Evolutionary conservation across 2,888 invertebrate genomes (phyloP).

Genomic region (Druceiella hillmani): DNA sequence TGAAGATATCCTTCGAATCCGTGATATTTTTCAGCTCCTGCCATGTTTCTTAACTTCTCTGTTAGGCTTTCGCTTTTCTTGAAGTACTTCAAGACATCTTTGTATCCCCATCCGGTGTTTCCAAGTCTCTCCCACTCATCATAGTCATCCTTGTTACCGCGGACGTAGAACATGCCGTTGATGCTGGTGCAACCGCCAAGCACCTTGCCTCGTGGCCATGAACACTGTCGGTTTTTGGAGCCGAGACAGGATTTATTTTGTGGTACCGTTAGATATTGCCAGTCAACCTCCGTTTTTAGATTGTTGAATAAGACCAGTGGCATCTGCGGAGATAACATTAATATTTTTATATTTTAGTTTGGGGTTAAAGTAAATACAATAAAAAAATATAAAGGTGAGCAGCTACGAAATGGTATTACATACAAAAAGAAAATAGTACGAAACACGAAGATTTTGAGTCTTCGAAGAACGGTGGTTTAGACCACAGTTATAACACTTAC

Average conservation of each 20-base stretch:
- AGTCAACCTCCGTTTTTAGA: slow-evolving; percentile 26
- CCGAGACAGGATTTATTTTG: not conserved
- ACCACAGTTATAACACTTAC: no score
- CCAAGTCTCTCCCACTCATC: not conserved
- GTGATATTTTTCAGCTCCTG: slow-evolving; percentile 4
- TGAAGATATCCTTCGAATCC: slow-evolving; percentile 7
- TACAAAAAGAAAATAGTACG: no score
- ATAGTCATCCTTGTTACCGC: not conserved
- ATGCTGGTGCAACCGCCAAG: not conserved
- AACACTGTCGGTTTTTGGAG: not conserved
- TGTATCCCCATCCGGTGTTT: slow-evolving; percentile 1
- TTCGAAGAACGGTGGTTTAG: no score
- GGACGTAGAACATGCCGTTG: not conserved
- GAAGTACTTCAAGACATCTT: not conserved
- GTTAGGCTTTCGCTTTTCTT: not conserved
- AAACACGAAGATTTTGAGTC: no score
- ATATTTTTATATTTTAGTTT: no score
- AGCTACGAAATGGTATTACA: no score
- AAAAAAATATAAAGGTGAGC: no score
- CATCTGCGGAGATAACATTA: no score
- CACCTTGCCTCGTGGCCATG: not conserved
- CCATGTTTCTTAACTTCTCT: not conserved
- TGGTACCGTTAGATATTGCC: no score
- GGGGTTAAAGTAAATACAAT: no score
- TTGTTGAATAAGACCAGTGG: no score